These are phyloP conservation scores for Myotis davidii DNA, from an alignment of 2,113 vertebrate genomes.

Conservation along the genomic window DNA sequence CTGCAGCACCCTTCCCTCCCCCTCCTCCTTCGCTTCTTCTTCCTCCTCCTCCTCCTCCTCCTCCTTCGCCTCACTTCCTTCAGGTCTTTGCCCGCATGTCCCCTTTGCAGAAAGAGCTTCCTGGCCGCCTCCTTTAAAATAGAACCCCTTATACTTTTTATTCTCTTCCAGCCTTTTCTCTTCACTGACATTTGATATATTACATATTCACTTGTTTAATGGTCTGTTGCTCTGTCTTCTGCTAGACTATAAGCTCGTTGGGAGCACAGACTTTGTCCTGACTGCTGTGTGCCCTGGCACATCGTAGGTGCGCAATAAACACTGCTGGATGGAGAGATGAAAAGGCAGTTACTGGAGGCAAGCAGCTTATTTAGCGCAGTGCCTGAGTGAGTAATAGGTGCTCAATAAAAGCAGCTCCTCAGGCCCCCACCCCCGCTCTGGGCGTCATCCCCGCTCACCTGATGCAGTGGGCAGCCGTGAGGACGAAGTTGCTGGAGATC, in stretches of 20 bases:
- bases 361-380: accelerated
- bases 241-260: neutral
- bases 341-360: accelerated
- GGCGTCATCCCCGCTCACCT: conserved; percentile 79
- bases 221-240: neutral
- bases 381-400: neutral
- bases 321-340: neutral
- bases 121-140: neutral
- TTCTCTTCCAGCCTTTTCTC: neutral
- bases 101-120: neutral
- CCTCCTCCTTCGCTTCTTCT: too few relatives aligned
- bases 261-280: neutral
- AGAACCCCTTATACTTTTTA: too few relatives aligned
- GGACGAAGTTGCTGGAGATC: conserved; percentile 87
- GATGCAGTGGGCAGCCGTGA: conserved; percentile 95
- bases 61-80: neutral
- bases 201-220: neutral
- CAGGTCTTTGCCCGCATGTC: neutral
- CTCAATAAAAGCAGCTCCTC: neutral
- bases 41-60: too few relatives aligned
- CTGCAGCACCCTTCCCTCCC: neutral
- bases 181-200: accelerated
- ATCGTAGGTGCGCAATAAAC: too few relatives aligned
- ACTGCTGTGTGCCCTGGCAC: neutral
- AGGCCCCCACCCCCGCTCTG: accelerated